Conservation (phyloP, 1,140 invertebrate species). For the Drosophila pallidifrons region DNA sequence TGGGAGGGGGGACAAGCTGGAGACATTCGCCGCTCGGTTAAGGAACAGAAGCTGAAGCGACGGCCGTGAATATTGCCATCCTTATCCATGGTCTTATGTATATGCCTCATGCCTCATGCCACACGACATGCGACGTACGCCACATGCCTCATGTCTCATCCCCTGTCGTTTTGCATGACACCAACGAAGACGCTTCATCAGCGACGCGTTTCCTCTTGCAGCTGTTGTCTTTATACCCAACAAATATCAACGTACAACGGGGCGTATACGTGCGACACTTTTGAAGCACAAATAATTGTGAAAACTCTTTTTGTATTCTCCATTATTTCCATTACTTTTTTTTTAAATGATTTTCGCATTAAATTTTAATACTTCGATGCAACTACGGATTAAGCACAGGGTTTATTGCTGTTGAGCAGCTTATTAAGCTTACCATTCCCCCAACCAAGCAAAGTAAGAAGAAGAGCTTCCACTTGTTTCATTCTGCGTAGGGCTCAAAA, state of each 20-base stretch:
- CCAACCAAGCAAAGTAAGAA: background rate
- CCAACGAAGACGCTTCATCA: constrained; percentile 49
- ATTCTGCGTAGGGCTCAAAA: constrained; percentile 35
- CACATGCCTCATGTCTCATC: constrained; percentile 5
- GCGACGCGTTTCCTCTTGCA: constrained; percentile 34
- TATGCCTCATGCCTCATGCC: background rate
- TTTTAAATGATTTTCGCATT: too few relatives aligned
- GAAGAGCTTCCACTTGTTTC: background rate
- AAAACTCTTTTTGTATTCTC: background rate
- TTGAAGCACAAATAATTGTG: too few relatives aligned
- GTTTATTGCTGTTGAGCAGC: constrained; percentile 5
- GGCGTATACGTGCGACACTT: background rate
- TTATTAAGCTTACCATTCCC: too few relatives aligned
- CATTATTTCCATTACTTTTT: too few relatives aligned
- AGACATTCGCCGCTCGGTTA: background rate
- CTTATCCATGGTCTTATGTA: background rate
- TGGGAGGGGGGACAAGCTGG: too few relatives aligned
- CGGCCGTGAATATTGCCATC: constrained; percentile 14
- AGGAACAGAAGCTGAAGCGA: background rate
- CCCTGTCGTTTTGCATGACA: constrained; percentile 11
- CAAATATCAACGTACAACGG: background rate
- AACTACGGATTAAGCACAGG: too few relatives aligned
- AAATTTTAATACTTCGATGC: too few relatives aligned
- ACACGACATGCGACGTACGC: background rate
- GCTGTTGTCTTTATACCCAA: constrained; percentile 37